Conservation (phyloP, 2,888 invertebrate genomes). For the Drosophila macrothrix region DNA sequence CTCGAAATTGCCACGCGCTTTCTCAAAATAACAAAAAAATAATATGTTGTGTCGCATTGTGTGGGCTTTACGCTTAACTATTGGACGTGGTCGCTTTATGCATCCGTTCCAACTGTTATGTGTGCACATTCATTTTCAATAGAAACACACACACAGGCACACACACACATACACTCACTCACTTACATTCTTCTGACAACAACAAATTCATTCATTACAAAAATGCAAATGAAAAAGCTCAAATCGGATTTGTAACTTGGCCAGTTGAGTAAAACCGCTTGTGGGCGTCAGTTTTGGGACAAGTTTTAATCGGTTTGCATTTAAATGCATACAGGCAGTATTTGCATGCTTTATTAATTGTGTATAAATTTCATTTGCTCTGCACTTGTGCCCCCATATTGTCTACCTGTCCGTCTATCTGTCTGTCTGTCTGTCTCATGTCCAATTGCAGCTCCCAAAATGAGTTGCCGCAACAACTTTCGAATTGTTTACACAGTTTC, state of each 20-base stretch:
- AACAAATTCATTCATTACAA: slow-evolving; percentile 53
- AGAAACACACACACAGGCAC: slow-evolving; percentile 17
- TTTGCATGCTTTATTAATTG: slow-evolving; percentile 75
- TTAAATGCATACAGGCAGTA: slow-evolving; percentile 26
- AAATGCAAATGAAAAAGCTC: slow-evolving; percentile 53
- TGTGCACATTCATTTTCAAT: slow-evolving; percentile 61
- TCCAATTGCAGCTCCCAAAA: slow-evolving; percentile 20
- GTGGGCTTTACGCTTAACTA: slow-evolving; percentile 62
- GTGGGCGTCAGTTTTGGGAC: slow-evolving; percentile 68
- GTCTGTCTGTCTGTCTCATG: slow-evolving; percentile 16
- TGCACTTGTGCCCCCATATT: slow-evolving; percentile 38
- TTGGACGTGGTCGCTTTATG: slow-evolving; percentile 52
- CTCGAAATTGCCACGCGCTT: slow-evolving; percentile 49
- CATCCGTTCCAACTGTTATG: slow-evolving; percentile 45
- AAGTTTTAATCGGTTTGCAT: slow-evolving; percentile 58
- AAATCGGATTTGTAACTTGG: slow-evolving; percentile 67
- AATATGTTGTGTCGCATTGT: slow-evolving; percentile 43
- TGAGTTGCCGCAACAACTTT: slow-evolving; percentile 65
- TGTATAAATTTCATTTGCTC: slow-evolving; percentile 43
- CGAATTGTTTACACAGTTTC: slow-evolving; percentile 54
- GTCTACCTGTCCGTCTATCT: slow-evolving; percentile 8
- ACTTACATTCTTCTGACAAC: slow-evolving; percentile 5
- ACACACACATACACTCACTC: slow-evolving; percentile 4
- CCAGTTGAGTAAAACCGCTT: slow-evolving; percentile 56
- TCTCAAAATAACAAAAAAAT: slow-evolving; percentile 13